Evolutionary conservation across 2,797 vertebrate genomes (phyloP), one percentile per base, ranked within the genome.

Genomic region (Odontamblyopus rebecca): DNA sequence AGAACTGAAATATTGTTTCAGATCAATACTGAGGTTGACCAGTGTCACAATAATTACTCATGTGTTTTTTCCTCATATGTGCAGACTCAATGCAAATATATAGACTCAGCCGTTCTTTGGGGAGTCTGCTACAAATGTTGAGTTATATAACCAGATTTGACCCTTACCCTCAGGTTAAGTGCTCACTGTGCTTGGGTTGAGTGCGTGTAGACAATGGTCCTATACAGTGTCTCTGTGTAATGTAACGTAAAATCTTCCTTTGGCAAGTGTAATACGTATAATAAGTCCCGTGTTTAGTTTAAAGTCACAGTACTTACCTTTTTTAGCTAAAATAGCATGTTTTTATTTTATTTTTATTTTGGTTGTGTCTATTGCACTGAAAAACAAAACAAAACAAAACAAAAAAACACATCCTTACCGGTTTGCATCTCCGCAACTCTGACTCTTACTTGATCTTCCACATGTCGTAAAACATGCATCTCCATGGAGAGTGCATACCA

Each of bases 11-110:
- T 74, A 72, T 75, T 73, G 61, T 63, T 56, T 70, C 50, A 2
- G 29, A 89, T 89, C 83, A 48, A 74, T 83, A 48, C 3, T 5
- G 44, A 65, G 64, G 61, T 76, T 78, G 67, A 44, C 76, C 44
- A n/a, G 44, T 67, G 61, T 71, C 61, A n/a, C 19, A 26, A 51
- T 60, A 53, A 69, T 71, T 70, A 66, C 66, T 83, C 68, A 59
- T 18, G 18, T 9, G 18, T 35, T 38, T 62, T 32, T 62, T 19
- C 4, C 8, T 38, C 75, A 50, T 61, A 23, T 19, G 38, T 29
- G 6, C 1, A 5, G 8, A 61, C 35, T 44, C 9, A 6, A 6
- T 12, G 44, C 9, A 63, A n/a, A n/a, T 38, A 38, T 35, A 62
- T 19, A 62, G 11, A 4, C 1, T 9, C 23, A 23, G 30, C 16